A percentile compares a stretch with the other conserved stretches of the same genome.
Conservation (phyloP, 2,888 invertebrate genomes). For the Melanostoma scalare region DNA sequence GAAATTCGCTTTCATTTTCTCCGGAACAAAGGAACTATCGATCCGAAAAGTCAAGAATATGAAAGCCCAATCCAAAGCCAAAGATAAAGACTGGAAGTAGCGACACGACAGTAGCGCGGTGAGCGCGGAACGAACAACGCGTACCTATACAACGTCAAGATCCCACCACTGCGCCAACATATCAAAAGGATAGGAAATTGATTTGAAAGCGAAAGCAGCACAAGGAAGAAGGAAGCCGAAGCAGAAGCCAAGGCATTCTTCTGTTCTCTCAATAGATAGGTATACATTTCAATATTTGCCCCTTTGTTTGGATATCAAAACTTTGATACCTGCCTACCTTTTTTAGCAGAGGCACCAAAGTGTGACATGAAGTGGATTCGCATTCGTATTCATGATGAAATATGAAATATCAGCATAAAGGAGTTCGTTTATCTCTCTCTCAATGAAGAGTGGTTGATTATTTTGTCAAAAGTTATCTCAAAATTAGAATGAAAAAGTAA, state of each 20-base stretch:
- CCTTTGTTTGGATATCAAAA: constrained; percentile 70
- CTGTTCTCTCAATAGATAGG: constrained; percentile 38
- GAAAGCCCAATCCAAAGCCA: constrained; percentile 35
- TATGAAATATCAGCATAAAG: constrained; percentile 39
- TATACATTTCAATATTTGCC: constrained; percentile 69
- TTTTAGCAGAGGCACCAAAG: constrained; percentile 16
- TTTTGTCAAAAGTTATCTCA: constrained; percentile 54
- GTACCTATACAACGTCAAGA: neutral
- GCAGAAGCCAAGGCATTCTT: constrained; percentile 31
- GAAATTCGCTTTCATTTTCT: constrained; percentile 71
- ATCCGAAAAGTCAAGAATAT: constrained; percentile 72
- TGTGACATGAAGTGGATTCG: constrained; percentile 63
- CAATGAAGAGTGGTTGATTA: constrained; percentile 50
- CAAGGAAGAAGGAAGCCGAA: constrained; percentile 18
- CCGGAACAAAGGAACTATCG: constrained; percentile 68
- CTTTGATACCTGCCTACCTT: constrained; percentile 66
- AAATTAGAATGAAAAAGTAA: constrained; percentile 21
- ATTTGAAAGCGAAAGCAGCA: constrained; percentile 66
- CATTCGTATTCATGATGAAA: constrained; percentile 28
- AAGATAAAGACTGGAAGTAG: neutral
- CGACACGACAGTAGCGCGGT: neutral
- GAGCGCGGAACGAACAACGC: constrained; percentile 16
- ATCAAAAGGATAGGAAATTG: constrained; percentile 64
- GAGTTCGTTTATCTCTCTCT: neutral
- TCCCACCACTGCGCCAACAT: no score